Percentiles rank a stretch among this genome's conserved stretches.
These are phyloP conservation scores for Epistrophe eligans DNA, from an alignment of 2,888 invertebrate genomes.

Conservation along the genomic window DNA sequence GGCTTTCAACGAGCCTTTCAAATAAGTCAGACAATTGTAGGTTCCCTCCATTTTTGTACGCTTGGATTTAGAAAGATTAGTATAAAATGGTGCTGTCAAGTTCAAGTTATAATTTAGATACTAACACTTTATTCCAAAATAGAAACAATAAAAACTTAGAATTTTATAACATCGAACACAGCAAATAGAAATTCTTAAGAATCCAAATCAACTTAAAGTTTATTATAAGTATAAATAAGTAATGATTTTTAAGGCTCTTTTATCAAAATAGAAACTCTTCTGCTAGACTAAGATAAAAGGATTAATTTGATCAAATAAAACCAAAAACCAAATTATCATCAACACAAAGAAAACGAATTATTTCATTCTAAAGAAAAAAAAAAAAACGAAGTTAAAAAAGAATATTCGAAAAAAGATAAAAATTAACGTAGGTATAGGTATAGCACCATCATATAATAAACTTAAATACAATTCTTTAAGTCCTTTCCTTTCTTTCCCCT, in stretches of 20 bases:
- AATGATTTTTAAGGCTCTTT: neutral
- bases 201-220: neutral
- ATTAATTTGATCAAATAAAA: constrained; percentile 62
- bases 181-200: neutral
- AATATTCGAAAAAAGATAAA: constrained; percentile 42
- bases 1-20: too few relatives aligned
- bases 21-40: too few relatives aligned
- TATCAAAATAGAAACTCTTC: constrained; percentile 34
- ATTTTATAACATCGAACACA: neutral
- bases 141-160: neutral
- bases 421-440: constrained; percentile 9
- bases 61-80: too few relatives aligned
- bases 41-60: too few relatives aligned
- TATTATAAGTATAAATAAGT: neutral
- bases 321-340: constrained; percentile 50
- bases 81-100: too few relatives aligned
- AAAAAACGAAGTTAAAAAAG: constrained; percentile 35
- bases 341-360: constrained; percentile 67
- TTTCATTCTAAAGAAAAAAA: constrained; percentile 48
- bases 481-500: constrained; percentile 61
- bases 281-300: constrained; percentile 67
- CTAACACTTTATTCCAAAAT: neutral
- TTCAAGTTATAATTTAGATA: too few relatives aligned
- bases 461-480: constrained; percentile 68
- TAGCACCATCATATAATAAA: constrained; percentile 54